Percentiles rank a stretch among this genome's conserved stretches.
Conservation (phyloP, 2,888 invertebrate genomes). For the Plutella xylostella region DNA sequence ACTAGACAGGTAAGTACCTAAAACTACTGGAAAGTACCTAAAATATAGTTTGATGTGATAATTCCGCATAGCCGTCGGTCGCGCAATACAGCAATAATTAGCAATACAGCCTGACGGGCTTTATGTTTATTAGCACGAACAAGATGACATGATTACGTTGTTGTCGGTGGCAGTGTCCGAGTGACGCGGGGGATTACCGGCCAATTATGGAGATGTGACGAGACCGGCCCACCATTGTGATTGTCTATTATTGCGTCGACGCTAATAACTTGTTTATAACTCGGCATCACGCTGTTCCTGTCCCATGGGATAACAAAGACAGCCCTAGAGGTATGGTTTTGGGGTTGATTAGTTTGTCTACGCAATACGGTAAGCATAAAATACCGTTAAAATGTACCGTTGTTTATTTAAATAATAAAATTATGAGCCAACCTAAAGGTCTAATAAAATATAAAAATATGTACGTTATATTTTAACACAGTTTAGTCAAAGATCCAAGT, state of each 20-base stretch:
- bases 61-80: too few species aligned
- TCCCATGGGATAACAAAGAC: not conserved
- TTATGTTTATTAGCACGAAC: too few species aligned
- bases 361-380: not conserved
- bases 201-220: constrained; percentile 6
- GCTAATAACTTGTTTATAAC: not conserved
- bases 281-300: not conserved
- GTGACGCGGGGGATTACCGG: constrained; percentile 1
- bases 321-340: not conserved
- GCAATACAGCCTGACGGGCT: too few species aligned
- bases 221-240: constrained; percentile 3
- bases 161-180: too few species aligned
- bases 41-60: too few species aligned
- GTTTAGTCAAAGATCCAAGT: not conserved
- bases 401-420: too few species aligned
- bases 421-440: not conserved
- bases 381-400: not conserved
- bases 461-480: not conserved
- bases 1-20: too few species aligned
- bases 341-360: not conserved
- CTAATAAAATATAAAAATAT: not conserved
- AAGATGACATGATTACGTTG: too few species aligned
- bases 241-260: constrained; percentile 7
- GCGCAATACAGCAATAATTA: too few species aligned
- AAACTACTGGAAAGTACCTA: too few species aligned